Evolutionary conservation across 2,888 invertebrate species (phyloP).

Genomic region (Adineta ricciae): DNA sequence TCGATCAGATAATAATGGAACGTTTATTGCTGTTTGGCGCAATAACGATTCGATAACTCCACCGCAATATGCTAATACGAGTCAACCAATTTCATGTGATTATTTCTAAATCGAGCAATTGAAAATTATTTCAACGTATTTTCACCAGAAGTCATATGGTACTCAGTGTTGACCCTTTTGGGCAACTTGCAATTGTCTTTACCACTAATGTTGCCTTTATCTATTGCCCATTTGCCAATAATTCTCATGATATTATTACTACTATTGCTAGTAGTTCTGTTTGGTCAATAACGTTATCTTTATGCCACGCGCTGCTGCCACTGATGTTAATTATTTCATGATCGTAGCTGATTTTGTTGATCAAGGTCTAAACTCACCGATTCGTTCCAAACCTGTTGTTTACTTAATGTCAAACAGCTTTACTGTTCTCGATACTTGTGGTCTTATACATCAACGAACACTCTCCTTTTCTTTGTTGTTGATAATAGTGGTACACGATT

Average conservation of each 20-base stretch:
- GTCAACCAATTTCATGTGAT: too few species aligned
- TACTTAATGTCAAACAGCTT: not conserved
- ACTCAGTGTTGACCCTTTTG: not conserved
- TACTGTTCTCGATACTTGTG: not conserved
- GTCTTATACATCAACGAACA: not conserved
- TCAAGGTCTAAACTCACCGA: not conserved
- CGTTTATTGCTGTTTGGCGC: not conserved
- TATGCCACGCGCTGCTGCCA: not conserved
- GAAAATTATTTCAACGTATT: not conserved
- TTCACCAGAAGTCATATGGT: not conserved
- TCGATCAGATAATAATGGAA: not conserved
- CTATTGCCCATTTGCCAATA: not conserved
- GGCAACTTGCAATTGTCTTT: not conserved
- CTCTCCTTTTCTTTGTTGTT: not conserved
- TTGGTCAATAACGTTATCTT: not conserved
- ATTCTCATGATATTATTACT: not conserved
- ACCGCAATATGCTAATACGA: too few species aligned
- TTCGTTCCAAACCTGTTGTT: not conserved
- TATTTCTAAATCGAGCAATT: too few species aligned
- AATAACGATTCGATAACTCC: not conserved
- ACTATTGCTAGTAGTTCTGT: too few species aligned
- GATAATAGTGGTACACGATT: too few species aligned
- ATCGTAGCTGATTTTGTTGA: not conserved
- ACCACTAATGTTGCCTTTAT: not conserved
- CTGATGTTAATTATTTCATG: not conserved